Evolutionary conservation across 2,888 invertebrate species (phyloP).

Genomic region (Cecidostiba fungosa): DNA sequence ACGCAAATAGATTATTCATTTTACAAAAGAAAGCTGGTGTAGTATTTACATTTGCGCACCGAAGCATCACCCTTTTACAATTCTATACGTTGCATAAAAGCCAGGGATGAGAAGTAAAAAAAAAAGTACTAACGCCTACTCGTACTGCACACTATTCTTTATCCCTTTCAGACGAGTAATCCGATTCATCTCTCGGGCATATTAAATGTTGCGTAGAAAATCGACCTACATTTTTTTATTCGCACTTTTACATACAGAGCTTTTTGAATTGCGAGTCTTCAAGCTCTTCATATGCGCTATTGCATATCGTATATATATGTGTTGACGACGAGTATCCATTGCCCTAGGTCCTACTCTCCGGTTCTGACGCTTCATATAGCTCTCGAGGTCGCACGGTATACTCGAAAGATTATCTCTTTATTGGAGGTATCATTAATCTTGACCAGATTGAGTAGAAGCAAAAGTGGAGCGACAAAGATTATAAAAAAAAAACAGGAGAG

Average conservation of each 20-base stretch:
- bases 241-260: neutral
- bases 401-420: constrained; percentile 46
- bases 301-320: neutral
- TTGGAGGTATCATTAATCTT: constrained; percentile 31
- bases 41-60: neutral
- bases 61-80: neutral
- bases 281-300: neutral
- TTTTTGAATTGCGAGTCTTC: neutral
- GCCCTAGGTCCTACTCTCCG: constrained; percentile 8
- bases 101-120: neutral
- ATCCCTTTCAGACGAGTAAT: too few relatives aligned
- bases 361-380: constrained; percentile 6
- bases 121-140: neutral
- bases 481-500: neutral
- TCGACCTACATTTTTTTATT: neutral
- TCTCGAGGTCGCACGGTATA: constrained; percentile 23
- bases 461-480: constrained; percentile 28
- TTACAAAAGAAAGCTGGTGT: too few relatives aligned
- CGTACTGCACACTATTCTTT: too few relatives aligned
- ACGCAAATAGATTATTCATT: neutral
- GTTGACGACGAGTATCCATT: constrained; percentile 3
- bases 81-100: neutral
- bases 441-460: constrained; percentile 29
- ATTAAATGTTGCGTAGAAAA: neutral
- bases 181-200: neutral